A percentile compares a stretch with the other conserved stretches of the same genome.
phyloP scores from a whole-genome alignment of 2,797 vertebrate species.

The Lophius americanus region DNA sequence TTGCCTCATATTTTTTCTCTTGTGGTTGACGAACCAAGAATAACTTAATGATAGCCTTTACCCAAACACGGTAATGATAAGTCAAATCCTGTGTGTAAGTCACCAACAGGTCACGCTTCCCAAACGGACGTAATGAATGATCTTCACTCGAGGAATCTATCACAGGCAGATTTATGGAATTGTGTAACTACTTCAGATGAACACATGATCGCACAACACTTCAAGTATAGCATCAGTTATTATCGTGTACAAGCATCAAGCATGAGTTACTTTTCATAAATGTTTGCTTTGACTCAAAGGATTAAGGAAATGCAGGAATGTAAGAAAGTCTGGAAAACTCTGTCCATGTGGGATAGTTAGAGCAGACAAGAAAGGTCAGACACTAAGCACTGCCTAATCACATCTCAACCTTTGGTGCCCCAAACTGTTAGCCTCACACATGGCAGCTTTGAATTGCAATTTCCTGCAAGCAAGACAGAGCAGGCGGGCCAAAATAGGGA shows the following conservation, averaged over 20 bases:
- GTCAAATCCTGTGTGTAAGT: neutral
- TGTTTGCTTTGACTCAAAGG: neutral
- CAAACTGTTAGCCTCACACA: slow-evolving; percentile 11
- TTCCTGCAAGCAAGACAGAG: slow-evolving; percentile 34
- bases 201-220: neutral
- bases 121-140: neutral
- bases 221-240: no score
- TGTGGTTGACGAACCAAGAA: neutral
- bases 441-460: slow-evolving; percentile 51
- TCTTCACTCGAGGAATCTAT: neutral
- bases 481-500: slow-evolving; percentile 34
- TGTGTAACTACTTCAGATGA: neutral
- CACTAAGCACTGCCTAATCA: slow-evolving; percentile 1
- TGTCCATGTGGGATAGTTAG: neutral
- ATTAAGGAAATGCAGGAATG: no score
- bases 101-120: neutral
- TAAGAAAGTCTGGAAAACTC: neutral
- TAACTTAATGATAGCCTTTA: neutral
- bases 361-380: slow-evolving; percentile 9
- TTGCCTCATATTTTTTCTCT: no score
- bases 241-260: no score
- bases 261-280: neutral
- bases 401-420: slow-evolving; percentile 4
- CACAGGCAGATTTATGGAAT: neutral
- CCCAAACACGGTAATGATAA: neutral